Percentiles rank a stretch among this genome's conserved stretches.
These are phyloP conservation scores for Trichosurus vulpecula DNA, from an alignment of 2,797 vertebrate genomes.

Conservation along the genomic window DNA sequence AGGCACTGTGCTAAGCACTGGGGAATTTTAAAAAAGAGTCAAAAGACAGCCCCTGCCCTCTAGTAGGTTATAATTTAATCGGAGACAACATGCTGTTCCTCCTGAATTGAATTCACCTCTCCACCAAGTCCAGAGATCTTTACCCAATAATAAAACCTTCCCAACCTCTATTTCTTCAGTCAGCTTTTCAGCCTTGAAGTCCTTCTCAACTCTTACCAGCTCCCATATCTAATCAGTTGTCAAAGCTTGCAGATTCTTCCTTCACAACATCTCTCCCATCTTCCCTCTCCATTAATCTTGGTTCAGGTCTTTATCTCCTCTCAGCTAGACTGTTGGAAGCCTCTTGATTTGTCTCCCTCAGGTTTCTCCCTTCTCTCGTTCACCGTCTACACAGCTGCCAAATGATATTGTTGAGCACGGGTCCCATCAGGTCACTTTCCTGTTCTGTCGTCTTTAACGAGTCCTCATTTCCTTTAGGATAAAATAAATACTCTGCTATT, in stretches of 20 bases:
- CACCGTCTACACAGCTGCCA: neutral
- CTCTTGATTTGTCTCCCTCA: neutral
- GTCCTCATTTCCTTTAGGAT: neutral
- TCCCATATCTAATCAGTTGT: neutral
- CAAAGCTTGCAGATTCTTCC: neutral
- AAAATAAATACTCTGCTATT: neutral
- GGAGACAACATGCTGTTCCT: neutral
- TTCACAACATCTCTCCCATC: neutral
- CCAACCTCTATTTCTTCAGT: neutral
- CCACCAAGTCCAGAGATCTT: neutral
- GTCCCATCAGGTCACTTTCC: neutral
- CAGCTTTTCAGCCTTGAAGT: neutral
- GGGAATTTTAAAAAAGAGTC: neutral
- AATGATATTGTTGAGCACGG: neutral
- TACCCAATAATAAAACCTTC: neutral
- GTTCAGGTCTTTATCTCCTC: neutral
- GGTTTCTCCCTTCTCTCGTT: neutral
- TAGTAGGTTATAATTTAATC: neutral
- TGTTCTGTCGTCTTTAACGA: neutral
- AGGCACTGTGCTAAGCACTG: neutral
- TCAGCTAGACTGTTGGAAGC: neutral
- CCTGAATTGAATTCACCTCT: neutral
- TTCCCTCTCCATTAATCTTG: neutral
- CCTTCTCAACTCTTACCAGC: neutral
- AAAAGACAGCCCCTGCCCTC: neutral